Base-by-base conservation (phyloP, 2,888 invertebrate genomes). In the Perizoma flavofasciatum region DNA sequence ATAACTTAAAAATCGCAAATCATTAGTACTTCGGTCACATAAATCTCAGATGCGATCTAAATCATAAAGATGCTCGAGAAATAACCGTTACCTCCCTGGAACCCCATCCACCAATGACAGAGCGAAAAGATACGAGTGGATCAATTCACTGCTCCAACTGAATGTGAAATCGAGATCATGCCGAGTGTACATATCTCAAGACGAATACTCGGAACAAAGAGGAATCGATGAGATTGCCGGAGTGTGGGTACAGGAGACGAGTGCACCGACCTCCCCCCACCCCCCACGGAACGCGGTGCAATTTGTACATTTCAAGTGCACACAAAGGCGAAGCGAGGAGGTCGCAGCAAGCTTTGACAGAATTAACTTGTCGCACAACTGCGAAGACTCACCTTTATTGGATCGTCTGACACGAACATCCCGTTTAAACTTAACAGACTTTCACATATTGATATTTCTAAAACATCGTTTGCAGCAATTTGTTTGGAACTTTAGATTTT, bases 231-330 rank as follows among this genome's bases (percentile, higher is more conserved):
- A 82, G 78, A 83, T 83, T 81, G 81, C 79, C 74, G 75, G 84
- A 77, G 81, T 78, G 82, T 79, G 83, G 81, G 81, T 82, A 79
- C 77, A 74, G 79, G 82, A 81, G 79, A 81, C 78, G 79, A 85
- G 86, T 87, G 86, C 87, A 86, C 80, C 84, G 87, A 86, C 88
- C 89, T 85, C 84, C 85, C 82, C 80, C 83, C 81, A 71, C 83
- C 82, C 82, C 85, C 79, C 73, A 73, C 82, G 77, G 78, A 81
- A 82, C 85, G 85, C 87, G 83, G 83, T 90, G 92, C 90, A 91
- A 92, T 91, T 92, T 91, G 91, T 92, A 90, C 91, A 89, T 91
- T 91, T 92, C 90, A 91, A 92, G 89, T 89, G 88, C 89, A 88
- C 85, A 90, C 90, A 91, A 91, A 92, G 88, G 88, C 89, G 79